These are phyloP conservation scores for Mythimna impura DNA, from an alignment of 2,888 invertebrate species.

Conservation along the genomic window DNA sequence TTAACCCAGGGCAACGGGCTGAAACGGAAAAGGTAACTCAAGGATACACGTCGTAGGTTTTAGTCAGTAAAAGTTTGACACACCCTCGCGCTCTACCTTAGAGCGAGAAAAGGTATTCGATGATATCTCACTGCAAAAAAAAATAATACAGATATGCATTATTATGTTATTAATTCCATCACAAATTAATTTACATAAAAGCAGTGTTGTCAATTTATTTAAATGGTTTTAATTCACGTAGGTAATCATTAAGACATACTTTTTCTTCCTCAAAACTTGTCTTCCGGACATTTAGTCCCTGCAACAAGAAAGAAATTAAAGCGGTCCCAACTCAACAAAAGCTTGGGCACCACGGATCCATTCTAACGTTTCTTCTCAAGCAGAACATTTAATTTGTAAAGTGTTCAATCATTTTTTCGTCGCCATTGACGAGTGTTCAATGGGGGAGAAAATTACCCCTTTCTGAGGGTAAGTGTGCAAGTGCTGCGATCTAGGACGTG, in stretches of 20 bases:
- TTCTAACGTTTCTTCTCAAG: slow-evolving; percentile 33
- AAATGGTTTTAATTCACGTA: not conserved
- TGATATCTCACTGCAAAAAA: too few relatives aligned
- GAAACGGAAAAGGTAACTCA: too few relatives aligned
- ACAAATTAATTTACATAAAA: too few relatives aligned
- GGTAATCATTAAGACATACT: not conserved
- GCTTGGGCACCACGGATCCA: slow-evolving; percentile 24
- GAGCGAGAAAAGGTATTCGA: too few relatives aligned
- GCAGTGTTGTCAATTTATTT: not conserved
- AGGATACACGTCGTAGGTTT: too few relatives aligned
- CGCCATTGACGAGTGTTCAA: slow-evolving; percentile 62
- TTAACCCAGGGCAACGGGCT: too few relatives aligned
- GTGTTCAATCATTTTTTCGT: slow-evolving; percentile 67
- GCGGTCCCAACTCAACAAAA: not conserved
- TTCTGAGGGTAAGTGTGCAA: slow-evolving; percentile 56
- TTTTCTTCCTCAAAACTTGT: too few relatives aligned
- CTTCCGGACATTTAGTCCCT: too few relatives aligned
- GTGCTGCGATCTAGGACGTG: slow-evolving; percentile 35
- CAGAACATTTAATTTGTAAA: slow-evolving; percentile 63
- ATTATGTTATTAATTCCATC: too few relatives aligned
- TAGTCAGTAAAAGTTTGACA: too few relatives aligned
- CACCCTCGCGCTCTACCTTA: too few relatives aligned
- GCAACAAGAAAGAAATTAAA: not conserved
- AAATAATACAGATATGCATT: too few relatives aligned
- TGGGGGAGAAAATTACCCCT: slow-evolving; percentile 67